Evolutionary conservation across 2,888 invertebrate species (phyloP).

Genomic region (Thera britannica): DNA sequence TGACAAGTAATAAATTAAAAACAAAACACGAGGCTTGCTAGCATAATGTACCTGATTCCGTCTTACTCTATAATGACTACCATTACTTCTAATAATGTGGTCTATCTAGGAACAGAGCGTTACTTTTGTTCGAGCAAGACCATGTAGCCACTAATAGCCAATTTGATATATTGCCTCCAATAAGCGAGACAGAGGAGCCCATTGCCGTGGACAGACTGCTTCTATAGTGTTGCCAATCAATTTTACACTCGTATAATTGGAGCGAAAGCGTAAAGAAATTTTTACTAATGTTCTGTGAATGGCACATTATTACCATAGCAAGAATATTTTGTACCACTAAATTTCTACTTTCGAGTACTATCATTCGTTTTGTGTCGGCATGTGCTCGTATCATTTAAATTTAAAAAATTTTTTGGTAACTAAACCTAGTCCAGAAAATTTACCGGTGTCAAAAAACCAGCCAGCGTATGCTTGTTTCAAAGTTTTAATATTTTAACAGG

Average conservation of each 20-base stretch:
- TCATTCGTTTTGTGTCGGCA: neutral
- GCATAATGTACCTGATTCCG: no score
- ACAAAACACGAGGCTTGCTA: no score
- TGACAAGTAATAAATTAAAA: no score
- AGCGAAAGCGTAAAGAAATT: conserved; percentile 64
- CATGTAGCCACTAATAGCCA: conserved; percentile 51
- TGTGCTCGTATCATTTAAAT: neutral
- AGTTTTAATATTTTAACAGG: conserved; percentile 30
- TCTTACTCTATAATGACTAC: conserved; percentile 2
- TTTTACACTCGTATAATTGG: conserved; percentile 58
- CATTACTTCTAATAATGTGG: conserved; percentile 44
- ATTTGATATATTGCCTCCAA: conserved; percentile 58
- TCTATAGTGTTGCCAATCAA: conserved; percentile 62
- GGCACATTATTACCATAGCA: conserved; percentile 29
- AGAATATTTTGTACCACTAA: conserved; percentile 19
- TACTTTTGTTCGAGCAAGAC: conserved; percentile 50
- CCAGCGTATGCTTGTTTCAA: no score
- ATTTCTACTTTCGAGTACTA: conserved; percentile 17
- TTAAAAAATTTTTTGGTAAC: no score
- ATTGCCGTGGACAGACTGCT: conserved; percentile 56
- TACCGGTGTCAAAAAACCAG: no score
- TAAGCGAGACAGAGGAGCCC: conserved; percentile 53
- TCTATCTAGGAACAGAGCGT: conserved; percentile 48
- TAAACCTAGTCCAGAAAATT: no score
- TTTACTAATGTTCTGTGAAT: conserved; percentile 52